A percentile compares a stretch with the other conserved stretches of the same genome.
phyloP scores from a whole-genome alignment of 2,797 vertebrate species.

The Acipenser oxyrinchus region DNA sequence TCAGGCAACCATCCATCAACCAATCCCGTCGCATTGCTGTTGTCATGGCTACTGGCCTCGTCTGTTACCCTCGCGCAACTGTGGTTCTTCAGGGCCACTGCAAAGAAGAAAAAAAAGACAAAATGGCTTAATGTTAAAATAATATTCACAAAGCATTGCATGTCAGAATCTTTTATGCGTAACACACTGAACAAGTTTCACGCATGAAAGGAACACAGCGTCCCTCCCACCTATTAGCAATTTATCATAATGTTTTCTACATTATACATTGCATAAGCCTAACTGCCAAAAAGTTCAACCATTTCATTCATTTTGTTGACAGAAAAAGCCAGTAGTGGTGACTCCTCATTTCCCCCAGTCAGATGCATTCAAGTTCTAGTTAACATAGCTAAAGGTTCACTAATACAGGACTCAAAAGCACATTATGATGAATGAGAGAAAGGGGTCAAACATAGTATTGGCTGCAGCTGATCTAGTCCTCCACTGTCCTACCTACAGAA shows the following conservation, averaged over 20 bases:
- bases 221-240: slow-evolving; percentile 27
- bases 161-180: slow-evolving; percentile 21
- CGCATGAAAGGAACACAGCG: background rate
- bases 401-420: too few relatives aligned
- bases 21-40: background rate
- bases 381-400: too few relatives aligned
- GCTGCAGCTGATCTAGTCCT: too few relatives aligned
- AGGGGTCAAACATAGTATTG: too few relatives aligned
- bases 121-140: slow-evolving; percentile 27
- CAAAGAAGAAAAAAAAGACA: slow-evolving; percentile 9
- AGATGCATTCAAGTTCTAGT: too few relatives aligned
- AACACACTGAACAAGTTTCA: slow-evolving; percentile 18
- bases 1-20: slow-evolving; percentile 36
- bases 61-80: slow-evolving; percentile 20
- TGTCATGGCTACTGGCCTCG: slow-evolving; percentile 12
- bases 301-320: too few relatives aligned
- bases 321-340: too few relatives aligned
- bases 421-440: too few relatives aligned
- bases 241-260: slow-evolving; percentile 16
- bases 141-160: slow-evolving; percentile 28
- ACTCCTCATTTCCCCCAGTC: too few relatives aligned
- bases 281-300: too few relatives aligned
- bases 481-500: too few relatives aligned
- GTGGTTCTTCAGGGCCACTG: slow-evolving; percentile 54
- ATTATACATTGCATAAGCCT: too few relatives aligned